Evolutionary conservation across 2,113 vertebrate species (phyloP).

Genomic region (Raja brachyura): DNA sequence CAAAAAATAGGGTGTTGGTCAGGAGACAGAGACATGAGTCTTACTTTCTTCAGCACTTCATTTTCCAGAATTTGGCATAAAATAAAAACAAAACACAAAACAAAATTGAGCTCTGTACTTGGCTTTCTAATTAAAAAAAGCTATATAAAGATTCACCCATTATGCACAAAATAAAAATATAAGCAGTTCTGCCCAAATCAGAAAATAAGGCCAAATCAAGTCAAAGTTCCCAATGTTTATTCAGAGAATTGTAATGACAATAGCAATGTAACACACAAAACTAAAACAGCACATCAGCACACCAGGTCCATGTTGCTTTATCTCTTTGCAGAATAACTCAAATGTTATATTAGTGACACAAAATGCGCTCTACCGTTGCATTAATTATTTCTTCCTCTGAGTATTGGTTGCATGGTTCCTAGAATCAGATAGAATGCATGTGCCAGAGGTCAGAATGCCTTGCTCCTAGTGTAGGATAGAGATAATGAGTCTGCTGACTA

Average conservation of each 20-base stretch:
- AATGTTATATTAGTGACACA: neutral
- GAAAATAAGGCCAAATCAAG: neutral
- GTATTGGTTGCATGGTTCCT: neutral
- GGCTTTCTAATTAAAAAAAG: neutral
- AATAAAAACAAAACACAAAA: neutral
- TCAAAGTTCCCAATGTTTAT: neutral
- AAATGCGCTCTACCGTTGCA: neutral
- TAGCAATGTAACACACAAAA: neutral
- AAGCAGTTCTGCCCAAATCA: neutral
- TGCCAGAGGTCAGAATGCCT: neutral
- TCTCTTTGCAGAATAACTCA: neutral
- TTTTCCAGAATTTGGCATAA: neutral
- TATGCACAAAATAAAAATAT: neutral
- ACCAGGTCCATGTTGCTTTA: neutral
- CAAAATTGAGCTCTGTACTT: neutral
- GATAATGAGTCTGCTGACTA: neutral
- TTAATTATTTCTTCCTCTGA: neutral
- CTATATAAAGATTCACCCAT: too few relatives aligned
- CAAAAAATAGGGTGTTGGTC: neutral
- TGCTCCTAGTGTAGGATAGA: neutral
- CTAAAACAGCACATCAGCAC: neutral
- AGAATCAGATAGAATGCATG: neutral
- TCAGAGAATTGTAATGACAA: neutral
- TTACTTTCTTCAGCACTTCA: neutral
- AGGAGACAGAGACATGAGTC: neutral